Percentiles rank a stretch among this genome's conserved stretches.
Conservation (phyloP, 2,888 invertebrate species). For the Taenaris catops region DNA sequence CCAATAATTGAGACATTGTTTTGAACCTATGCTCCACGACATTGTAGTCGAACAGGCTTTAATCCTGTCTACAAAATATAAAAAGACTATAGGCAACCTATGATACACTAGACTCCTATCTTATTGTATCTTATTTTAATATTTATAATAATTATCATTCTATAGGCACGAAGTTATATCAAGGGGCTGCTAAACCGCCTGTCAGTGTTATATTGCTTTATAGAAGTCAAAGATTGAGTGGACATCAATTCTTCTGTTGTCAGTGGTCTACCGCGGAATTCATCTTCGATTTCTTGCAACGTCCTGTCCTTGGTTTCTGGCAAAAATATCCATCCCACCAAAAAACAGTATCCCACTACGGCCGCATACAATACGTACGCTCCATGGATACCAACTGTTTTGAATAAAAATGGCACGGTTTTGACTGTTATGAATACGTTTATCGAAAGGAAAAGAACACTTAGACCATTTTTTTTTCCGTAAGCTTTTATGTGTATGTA, state of each 20-base stretch:
- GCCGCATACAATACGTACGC: conserved; percentile 42
- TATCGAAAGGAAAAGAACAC: conserved; percentile 45
- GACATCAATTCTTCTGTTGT: conserved; percentile 39
- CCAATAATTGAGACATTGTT: too few relatives aligned
- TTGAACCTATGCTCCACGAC: too few relatives aligned
- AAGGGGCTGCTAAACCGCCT: conserved; percentile 38
- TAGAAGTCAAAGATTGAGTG: conserved; percentile 34
- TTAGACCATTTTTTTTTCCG: conserved; percentile 54
- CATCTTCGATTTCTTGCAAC: conserved; percentile 61
- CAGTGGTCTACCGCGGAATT: conserved; percentile 47
- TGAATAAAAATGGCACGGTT: conserved; percentile 44
- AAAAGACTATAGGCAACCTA: too few relatives aligned
- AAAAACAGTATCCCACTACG: conserved; percentile 43
- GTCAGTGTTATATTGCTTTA: conserved; percentile 31
- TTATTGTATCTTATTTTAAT: too few relatives aligned
- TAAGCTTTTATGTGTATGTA: too few relatives aligned
- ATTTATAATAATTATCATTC: too few relatives aligned
- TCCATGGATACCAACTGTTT: conserved; percentile 41
- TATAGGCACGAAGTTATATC: too few relatives aligned
- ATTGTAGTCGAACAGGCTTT: too few relatives aligned
- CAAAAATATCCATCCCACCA: conserved; percentile 41
- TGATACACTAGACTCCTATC: too few relatives aligned
- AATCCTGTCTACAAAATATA: too few relatives aligned
- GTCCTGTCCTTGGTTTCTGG: conserved; percentile 64
- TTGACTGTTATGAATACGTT: conserved; percentile 52